A percentile compares a stretch with the other conserved stretches of the same genome.
phyloP scores from a whole-genome alignment of 1,140 invertebrate species.

The Heliconius hermathena region DNA sequence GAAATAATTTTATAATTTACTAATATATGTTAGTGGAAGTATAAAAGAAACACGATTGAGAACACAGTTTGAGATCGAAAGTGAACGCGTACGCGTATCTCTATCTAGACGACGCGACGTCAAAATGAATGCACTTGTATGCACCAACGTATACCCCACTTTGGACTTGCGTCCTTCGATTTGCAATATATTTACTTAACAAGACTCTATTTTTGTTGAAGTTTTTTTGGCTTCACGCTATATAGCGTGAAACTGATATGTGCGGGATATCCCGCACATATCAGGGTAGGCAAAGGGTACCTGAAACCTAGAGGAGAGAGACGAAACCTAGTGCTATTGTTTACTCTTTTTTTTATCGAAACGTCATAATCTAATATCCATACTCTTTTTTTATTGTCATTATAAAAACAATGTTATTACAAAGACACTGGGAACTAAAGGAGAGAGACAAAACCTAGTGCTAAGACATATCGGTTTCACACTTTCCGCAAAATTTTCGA shows the following conservation, averaged over 20 bases:
- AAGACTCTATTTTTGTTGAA: background rate
- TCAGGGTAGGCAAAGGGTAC: no score
- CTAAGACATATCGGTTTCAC: no score
- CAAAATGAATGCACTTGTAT: slow-evolving; percentile 36
- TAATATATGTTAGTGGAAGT: background rate
- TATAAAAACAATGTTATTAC: no score
- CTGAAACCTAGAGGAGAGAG: no score
- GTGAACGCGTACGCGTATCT: slow-evolving; percentile 16
- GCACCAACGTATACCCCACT: slow-evolving; percentile 23
- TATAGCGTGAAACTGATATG: no score
- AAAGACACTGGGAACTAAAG: no score
- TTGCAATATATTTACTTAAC: background rate
- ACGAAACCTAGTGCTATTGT: no score
- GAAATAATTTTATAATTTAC: background rate
- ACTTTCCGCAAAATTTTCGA: no score
- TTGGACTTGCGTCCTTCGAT: background rate
- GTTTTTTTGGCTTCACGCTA: background rate
- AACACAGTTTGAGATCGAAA: slow-evolving; percentile 2
- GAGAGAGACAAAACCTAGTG: no score
- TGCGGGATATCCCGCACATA: background rate
- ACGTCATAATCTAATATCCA: no score
- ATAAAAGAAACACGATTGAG: background rate
- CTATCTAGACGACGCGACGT: slow-evolving; percentile 19
- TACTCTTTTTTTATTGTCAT: no score
- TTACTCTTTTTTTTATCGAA: no score